Evolutionary conservation across 2,113 vertebrate genomes (phyloP).

Genomic region (Ochotona princeps): DNA sequence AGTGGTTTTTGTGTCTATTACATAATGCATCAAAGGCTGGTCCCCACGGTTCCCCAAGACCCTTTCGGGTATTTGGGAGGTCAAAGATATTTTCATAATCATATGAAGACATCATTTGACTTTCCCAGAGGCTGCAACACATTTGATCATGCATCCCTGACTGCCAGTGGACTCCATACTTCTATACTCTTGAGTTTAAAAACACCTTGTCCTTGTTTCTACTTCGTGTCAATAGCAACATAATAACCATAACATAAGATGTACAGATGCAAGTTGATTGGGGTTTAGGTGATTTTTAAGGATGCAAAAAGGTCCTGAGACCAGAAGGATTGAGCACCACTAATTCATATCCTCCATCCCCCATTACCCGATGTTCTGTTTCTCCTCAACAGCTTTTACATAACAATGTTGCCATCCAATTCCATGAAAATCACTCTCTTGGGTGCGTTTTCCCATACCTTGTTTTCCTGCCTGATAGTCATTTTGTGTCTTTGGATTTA

Average conservation of each 20-base stretch:
- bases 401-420: not conserved
- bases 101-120: not conserved
- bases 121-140: not conserved
- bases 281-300: not conserved
- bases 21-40: not conserved
- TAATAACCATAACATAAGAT: not conserved
- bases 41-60: not conserved
- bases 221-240: not conserved
- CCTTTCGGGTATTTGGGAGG: not conserved
- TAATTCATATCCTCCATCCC: not conserved
- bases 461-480: not conserved
- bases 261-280: not conserved
- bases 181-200: not conserved
- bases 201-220: not conserved
- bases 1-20: not conserved
- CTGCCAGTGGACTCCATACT: not conserved
- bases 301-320: not conserved
- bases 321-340: slow-evolving; percentile 10
- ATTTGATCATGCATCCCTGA: not conserved
- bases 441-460: not conserved
- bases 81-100: not conserved
- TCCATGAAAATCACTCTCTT: not conserved
- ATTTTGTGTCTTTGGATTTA: not conserved
- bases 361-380: not conserved
- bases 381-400: not conserved